These are phyloP conservation scores for Napeogenes inachia DNA, from an alignment of 2,888 invertebrate genomes.

Conservation along the genomic window DNA sequence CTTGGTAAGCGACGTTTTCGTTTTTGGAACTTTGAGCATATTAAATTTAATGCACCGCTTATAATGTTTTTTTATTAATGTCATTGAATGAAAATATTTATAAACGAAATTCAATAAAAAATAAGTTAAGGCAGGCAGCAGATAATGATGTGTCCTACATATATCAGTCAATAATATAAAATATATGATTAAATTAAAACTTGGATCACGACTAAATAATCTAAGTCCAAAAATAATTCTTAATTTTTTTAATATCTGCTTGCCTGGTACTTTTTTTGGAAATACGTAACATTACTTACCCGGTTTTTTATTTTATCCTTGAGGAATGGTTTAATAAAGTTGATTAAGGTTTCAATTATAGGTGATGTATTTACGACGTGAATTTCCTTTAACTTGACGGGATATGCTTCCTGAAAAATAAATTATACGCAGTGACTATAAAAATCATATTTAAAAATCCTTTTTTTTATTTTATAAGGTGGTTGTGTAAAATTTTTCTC, in stretches of 20 bases:
- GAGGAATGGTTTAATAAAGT: constrained; percentile 87
- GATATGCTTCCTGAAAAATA: constrained; percentile 82
- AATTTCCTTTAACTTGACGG: constrained; percentile 89
- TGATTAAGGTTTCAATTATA: constrained; percentile 85
- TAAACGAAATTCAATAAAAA: too few relatives aligned
- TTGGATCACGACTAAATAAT: too few relatives aligned
- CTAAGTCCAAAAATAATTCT: too few relatives aligned
- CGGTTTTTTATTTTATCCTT: constrained; percentile 90
- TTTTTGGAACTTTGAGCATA: not conserved
- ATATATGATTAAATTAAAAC: too few relatives aligned
- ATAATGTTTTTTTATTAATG: not conserved
- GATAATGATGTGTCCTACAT: too few relatives aligned
- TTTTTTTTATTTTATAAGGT: too few relatives aligned
- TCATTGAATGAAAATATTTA: too few relatives aligned
- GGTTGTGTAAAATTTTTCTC: too few relatives aligned
- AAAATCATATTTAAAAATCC: not conserved
- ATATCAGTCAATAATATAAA: too few relatives aligned
- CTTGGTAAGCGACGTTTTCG: constrained; percentile 13
- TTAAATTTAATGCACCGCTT: too few relatives aligned
- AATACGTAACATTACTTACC: constrained; percentile 46
- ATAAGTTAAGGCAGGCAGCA: too few relatives aligned
- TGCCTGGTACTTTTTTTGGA: constrained; percentile 7
- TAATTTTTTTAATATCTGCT: not conserved
- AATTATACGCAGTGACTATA: too few relatives aligned
- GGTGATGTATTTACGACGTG: constrained; percentile 89